Evolutionary conservation across 2,888 invertebrate genomes (phyloP), one percentile per base, ranked within the genome.

Genomic region (Cylindroiulus punctatus): DNA sequence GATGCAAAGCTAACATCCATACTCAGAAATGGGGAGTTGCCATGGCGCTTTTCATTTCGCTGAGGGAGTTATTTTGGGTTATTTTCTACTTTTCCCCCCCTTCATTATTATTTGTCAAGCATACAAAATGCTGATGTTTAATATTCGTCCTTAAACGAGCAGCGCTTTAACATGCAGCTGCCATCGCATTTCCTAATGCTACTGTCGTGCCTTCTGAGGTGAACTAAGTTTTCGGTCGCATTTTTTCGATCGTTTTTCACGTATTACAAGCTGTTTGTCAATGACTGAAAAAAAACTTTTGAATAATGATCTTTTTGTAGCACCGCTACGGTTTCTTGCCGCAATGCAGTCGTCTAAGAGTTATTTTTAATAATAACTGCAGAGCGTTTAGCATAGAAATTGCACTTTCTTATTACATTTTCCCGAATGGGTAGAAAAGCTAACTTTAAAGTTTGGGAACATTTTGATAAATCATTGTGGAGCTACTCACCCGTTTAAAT

Each of bases 161-260:
- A 7, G n/a, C 52, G 17, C 52, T 52, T n/a, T 52, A 52, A 52
- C 52, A 52, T 52, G 52, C 52, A 52, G 52, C 52, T 52, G 52
- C n/a, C 52, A 52, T 52, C 52, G 52, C 52, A n/a, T 52, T 19
- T 52, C 52, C 17, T 52, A 52, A 52, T 52, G 52, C 52, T 52
- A 52, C 52, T 52, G 52, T 52, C 52, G 52, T 52, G 52, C 52
- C 52, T 52, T 52, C 19, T 52, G 52, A 52, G 52, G 52, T 52
- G 52, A 52, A 52, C 17, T 52, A 52, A 52, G 19, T 10, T 52
- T 52, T 52, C 19, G 52, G 52, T 19, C 17, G 7, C 19, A 52
- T 52, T 52, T 52, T 52, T 52, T 52, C 52, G 52, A 52, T 52
- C 52, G 52, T 52, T 52, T 52, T 52, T 52, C 52, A 52, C 52